These are phyloP conservation scores for Hydra vulgaris DNA, from an alignment of 30 jellyfish, hydroid and myxozoan genomes.

Conservation along the genomic window DNA sequence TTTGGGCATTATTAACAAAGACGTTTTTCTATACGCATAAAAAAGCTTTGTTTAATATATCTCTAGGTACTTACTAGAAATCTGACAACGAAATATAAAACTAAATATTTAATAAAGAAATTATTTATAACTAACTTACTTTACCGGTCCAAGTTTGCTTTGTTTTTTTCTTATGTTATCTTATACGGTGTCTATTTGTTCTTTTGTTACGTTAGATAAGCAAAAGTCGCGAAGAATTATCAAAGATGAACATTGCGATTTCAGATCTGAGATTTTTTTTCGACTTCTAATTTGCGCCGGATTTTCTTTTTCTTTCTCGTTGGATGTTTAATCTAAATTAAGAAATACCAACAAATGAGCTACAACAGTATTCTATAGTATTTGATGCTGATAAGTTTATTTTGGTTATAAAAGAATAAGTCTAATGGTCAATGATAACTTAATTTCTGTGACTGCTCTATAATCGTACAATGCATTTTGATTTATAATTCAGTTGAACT, in stretches of 20 bases:
- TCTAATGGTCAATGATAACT: not conserved
- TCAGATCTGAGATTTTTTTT: not conserved
- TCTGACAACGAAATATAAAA: no score
- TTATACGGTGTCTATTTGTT: not conserved
- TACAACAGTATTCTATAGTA: no score
- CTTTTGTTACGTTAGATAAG: not conserved
- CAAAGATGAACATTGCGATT: not conserved
- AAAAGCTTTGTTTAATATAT: not conserved
- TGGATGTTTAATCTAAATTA: not conserved
- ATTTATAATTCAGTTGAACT: not conserved
- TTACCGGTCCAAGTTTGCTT: not conserved
- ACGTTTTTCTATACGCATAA: not conserved
- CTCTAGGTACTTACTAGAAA: not conserved
- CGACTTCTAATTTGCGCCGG: not conserved
- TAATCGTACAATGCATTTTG: not conserved
- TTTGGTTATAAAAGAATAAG: not conserved
- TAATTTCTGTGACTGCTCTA: not conserved
- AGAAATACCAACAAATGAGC: not conserved
- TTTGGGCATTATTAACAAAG: not conserved
- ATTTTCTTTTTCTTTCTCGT: not conserved
- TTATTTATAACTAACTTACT: no score
- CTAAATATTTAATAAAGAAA: no score
- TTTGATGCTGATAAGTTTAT: no score
- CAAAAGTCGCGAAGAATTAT: not conserved
- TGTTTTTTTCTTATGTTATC: not conserved